phyloP scores from a whole-genome alignment of 2,888 invertebrate species.

The Anorthoa munda region DNA sequence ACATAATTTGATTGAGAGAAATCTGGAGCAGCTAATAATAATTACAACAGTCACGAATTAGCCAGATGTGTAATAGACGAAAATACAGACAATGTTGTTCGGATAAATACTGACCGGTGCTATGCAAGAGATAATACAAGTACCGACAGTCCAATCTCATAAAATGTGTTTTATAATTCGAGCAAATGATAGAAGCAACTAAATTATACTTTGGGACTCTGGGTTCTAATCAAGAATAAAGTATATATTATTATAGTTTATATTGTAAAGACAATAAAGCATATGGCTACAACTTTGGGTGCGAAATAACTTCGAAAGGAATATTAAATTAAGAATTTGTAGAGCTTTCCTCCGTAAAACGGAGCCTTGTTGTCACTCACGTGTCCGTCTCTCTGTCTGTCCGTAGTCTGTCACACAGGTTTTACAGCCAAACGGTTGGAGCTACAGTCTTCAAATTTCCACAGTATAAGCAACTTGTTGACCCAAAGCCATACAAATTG shows the following conservation, averaged over 20 bases:
- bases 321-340: background rate
- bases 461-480: no score
- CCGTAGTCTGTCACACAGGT: no score
- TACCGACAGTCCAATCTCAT: conserved; percentile 1
- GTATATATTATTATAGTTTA: no score
- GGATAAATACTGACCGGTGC: conserved; percentile 20
- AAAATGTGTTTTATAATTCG: conserved; percentile 1
- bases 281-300: conserved; percentile 1
- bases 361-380: no score
- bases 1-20: conserved; percentile 44
- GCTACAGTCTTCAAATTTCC: no score
- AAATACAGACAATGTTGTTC: conserved; percentile 47
- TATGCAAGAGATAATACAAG: conserved; percentile 25
- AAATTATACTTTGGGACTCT: background rate
- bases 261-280: background rate
- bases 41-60: conserved; percentile 49
- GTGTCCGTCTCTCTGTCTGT: no score
- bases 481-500: no score
- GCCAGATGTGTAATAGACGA: conserved; percentile 49
- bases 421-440: no score
- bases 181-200: background rate
- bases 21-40: conserved; percentile 51
- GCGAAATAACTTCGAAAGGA: background rate
- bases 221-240: no score
- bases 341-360: background rate